Base-by-base conservation (phyloP, 2,797 vertebrate species). In the Chaetophractus vellerosus region DNA sequence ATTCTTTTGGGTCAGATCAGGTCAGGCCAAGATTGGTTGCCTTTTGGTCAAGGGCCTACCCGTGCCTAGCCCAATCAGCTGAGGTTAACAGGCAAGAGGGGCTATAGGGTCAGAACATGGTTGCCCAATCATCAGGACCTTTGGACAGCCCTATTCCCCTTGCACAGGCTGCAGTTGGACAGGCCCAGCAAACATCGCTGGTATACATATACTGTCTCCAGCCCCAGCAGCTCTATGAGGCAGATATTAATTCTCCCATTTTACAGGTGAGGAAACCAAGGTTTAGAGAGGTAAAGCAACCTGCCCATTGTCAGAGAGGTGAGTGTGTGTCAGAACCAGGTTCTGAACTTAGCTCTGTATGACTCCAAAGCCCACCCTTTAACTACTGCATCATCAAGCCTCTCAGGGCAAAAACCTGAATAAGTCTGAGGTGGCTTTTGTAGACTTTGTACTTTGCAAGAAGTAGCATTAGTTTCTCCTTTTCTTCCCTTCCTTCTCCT, bases 1-100 rank as follows among this genome's bases (percentile, higher is more conserved):
- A 24, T 57, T 21, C 50, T 59, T 82, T 86, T 57, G 41, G 23
- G 63, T 94, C 41, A 68, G 59, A 89, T 78, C 74, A 83, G 66
- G 64, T 57, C 68, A 82, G 21, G 6, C 55, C 55, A 23, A 52
- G 31, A 79, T 6, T 82, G 19, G 33, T 21, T 85, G 76, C 24
- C 82, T 82, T 89, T 82, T 86, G 33, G 26, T 86, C 50, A 78
- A 36, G 14, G 16, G 45, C 50, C 31, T 50, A 12, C 45, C 61
- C 55, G 31, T 63, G 5, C 52, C 76, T 75, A 18, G 4, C 55
- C 64, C 28, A 38, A 1, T 48, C 76, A 88, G 81, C 66, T 4
- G 10, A 59, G 36, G 66, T 33, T 78, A 80, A 81, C 50, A 64
- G 52, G 23, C 71, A 59, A 36, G 63, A 74, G 23, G 18, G 48